Evolutionary conservation across 53 echinoderm and acorn worm genomes (phyloP).

Genomic region (Stichopus horrens): DNA sequence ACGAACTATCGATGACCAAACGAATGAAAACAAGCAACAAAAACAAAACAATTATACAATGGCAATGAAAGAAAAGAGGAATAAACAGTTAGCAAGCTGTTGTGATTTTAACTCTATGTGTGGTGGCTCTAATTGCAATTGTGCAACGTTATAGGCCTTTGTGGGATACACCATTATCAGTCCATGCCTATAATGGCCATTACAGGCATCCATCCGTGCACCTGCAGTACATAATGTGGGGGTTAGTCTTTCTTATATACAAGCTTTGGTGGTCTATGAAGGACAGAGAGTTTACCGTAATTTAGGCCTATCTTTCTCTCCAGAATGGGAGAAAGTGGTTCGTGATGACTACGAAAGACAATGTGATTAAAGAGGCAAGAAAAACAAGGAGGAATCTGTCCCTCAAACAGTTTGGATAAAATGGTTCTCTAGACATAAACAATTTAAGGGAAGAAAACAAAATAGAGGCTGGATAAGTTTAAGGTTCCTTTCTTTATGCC

Average conservation of each 20-base stretch:
- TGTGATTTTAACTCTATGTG: too few relatives aligned
- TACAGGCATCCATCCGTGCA: not conserved
- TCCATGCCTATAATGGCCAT: not conserved
- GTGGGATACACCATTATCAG: too few relatives aligned
- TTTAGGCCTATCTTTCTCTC: not conserved
- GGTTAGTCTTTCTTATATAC: not conserved
- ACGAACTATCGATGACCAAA: too few relatives aligned
- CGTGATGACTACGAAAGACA: slow-evolving; percentile 34
- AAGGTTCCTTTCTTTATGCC: slow-evolving; percentile 2
- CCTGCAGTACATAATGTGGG: not conserved
- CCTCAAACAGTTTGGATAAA: not conserved
- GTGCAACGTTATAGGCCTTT: too few relatives aligned
- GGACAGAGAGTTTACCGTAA: slow-evolving; percentile 4
- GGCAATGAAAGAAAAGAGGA: too few relatives aligned
- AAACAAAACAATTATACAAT: too few relatives aligned
- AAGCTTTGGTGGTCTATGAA: slow-evolving; percentile 26
- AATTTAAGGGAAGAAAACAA: not conserved
- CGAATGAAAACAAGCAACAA: too few relatives aligned
- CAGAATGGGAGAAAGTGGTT: not conserved
- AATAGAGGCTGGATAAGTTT: not conserved
- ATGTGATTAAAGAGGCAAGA: slow-evolving; percentile 1
- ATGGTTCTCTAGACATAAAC: slow-evolving; percentile 8
- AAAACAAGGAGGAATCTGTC: not conserved
- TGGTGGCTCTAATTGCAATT: too few relatives aligned
- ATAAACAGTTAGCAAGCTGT: too few relatives aligned